Evolutionary conservation across 2,797 vertebrate genomes (phyloP).

Genomic region (Enteromius paludinosus): DNA sequence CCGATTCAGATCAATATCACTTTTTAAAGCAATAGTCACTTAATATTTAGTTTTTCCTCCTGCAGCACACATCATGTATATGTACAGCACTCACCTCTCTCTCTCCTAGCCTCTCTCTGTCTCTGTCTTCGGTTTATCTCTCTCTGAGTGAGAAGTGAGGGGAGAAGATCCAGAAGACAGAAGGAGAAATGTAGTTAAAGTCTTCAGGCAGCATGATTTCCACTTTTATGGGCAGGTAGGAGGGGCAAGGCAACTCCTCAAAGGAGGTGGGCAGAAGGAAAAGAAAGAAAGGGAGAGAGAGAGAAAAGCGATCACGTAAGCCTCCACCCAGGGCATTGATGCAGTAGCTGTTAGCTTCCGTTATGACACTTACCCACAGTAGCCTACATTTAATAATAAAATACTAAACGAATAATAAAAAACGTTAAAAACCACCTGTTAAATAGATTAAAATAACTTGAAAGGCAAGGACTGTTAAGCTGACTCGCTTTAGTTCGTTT

Average conservation of each 20-base stretch:
- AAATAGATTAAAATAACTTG: not conserved
- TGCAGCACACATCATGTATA: not conserved
- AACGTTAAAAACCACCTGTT: not conserved
- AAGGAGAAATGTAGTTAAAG: slow-evolving; percentile 51
- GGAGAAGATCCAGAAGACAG: slow-evolving; percentile 40
- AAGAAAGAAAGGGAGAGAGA: slow-evolving; percentile 62
- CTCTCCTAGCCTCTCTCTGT: slow-evolving; percentile 17
- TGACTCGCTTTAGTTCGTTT: not conserved
- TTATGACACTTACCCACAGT: not conserved
- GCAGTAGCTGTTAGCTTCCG: slow-evolving; percentile 8
- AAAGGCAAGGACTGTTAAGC: not conserved
- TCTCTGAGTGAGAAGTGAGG: slow-evolving; percentile 41
- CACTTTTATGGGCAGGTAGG: slow-evolving; percentile 97
- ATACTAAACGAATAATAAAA: too few relatives aligned
- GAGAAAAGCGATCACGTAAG: slow-evolving; percentile 13
- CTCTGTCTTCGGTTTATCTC: slow-evolving; percentile 19
- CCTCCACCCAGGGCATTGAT: slow-evolving; percentile 24
- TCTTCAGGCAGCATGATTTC: slow-evolving; percentile 83
- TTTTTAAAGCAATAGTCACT: not conserved
- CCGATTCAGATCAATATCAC: not conserved
- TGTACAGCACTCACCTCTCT: slow-evolving; percentile 48
- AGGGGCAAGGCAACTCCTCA: slow-evolving; percentile 80
- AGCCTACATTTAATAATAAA: not conserved
- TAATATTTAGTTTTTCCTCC: not conserved
- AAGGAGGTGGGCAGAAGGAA: slow-evolving; percentile 80